Evolutionary conservation across 2,888 invertebrate species (phyloP).

Genomic region (Chrysomela aeneicollis): DNA sequence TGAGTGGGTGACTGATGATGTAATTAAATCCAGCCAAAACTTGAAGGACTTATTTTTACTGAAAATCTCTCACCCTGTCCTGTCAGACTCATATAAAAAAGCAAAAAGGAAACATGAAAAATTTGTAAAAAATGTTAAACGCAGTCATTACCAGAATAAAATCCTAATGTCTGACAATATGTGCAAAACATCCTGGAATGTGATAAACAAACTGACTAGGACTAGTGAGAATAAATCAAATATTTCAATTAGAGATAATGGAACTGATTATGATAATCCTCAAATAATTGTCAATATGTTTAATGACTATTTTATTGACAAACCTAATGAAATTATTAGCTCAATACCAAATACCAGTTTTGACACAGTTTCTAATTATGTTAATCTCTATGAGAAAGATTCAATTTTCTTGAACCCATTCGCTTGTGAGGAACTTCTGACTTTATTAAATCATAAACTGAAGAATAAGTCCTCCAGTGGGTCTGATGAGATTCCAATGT

Average conservation of each 20-base stretch:
- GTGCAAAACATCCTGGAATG: too few relatives aligned
- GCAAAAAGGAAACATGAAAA: too few relatives aligned
- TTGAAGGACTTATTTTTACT: not conserved
- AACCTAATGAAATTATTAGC: slow-evolving; percentile 1
- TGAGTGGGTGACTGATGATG: too few relatives aligned
- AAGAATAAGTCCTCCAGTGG: not conserved
- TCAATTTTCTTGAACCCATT: too few relatives aligned
- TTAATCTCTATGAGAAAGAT: not conserved
- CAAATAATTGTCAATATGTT: slow-evolving; percentile 5
- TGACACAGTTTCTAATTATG: not conserved
- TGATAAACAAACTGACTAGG: too few relatives aligned
- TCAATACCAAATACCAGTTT: not conserved
- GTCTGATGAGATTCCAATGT: not conserved
- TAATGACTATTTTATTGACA: slow-evolving; percentile 1
- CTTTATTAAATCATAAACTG: too few relatives aligned
- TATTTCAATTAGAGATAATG: not conserved
- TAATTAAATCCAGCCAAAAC: not conserved
- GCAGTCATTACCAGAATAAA: too few relatives aligned
- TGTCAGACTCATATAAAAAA: too few relatives aligned
- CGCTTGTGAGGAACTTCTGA: too few relatives aligned
- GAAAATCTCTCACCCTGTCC: not conserved
- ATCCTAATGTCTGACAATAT: too few relatives aligned
- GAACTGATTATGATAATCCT: not conserved
- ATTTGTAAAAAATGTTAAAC: too few relatives aligned
- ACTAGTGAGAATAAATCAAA: not conserved